Evolutionary conservation across 1,140 invertebrate genomes (phyloP), one percentile per base, ranked within the genome.

Genomic region (Drosophila pseudoobscura): DNA sequence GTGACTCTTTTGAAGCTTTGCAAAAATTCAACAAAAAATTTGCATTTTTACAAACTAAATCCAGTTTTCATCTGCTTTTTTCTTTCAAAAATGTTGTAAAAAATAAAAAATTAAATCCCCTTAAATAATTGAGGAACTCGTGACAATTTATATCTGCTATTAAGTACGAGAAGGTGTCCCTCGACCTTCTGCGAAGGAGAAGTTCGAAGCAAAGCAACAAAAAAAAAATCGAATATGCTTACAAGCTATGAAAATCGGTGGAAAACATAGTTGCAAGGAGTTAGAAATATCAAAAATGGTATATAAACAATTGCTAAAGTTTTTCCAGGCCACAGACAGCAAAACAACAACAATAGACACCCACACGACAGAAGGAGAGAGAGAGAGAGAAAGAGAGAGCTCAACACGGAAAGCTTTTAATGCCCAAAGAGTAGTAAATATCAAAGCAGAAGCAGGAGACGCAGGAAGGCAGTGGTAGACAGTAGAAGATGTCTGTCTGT

Each of bases 151-250:
- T 1, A 20, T 20, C 20, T 20, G 20, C 20, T 97, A 96, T 99
- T 71, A 98, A 99, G 92, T 98, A 99, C 91, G 98, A 98, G 41
- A 98, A 97, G 92, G 96, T 98, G 24, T 97, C 97, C 22, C 95
- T 98, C 62, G 98, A 99, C 92, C 94, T 96, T 90, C 93, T 99
- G n/a, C 94, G n/a, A n/a, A 94, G 52, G 98, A 99, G 92, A 94
- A 95, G 63, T 95, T 96, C 88, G 97, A 98, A 68, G 62, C 56
- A 50, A 29, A 77, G 39, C 15, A 54, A 62, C n/a, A 6, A 22
- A 47, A 7, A 24, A 9, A 20, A 20, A 20, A 20, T 20, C 20
- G 20, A 20, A 20, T 2, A 20, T 20, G 20, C 20, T 26, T 3
- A 13, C 11, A 39, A 35, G 2, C 39, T 35, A 22, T 61, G 20